Evolutionary conservation across 2,888 invertebrate genomes (phyloP).

Genomic region (Orchestes rusci): DNA sequence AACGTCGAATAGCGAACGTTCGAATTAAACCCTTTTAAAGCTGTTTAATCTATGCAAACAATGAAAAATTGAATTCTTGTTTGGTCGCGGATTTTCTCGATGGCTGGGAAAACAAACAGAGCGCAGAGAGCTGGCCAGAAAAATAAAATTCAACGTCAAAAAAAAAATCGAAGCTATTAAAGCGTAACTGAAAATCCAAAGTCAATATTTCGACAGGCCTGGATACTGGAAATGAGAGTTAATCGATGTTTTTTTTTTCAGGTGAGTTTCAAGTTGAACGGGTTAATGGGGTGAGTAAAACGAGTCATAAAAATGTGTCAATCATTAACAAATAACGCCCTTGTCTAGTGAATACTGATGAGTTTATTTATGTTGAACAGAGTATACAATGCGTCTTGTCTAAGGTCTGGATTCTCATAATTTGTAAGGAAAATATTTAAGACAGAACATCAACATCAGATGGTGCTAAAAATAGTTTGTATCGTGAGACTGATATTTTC

Average conservation of each 20-base stretch:
- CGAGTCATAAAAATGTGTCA: too few species aligned
- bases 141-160: background rate
- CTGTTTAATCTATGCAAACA: conserved; percentile 21
- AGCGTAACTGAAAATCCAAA: background rate
- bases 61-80: conserved; percentile 23
- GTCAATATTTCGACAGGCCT: too few species aligned
- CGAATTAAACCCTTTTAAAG: conserved; percentile 20
- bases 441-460: too few species aligned
- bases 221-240: too few species aligned
- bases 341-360: too few species aligned
- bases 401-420: conserved; percentile 16
- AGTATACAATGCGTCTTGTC: conserved; percentile 14
- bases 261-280: background rate
- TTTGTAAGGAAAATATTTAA: conserved; percentile 5
- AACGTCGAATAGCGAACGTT: too few species aligned
- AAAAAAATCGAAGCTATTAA: too few species aligned
- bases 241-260: conserved; percentile 1
- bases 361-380: conserved; percentile 3
- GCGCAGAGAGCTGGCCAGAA: background rate
- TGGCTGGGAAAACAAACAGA: conserved; percentile 20
- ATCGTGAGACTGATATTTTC: too few species aligned
- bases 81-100: conserved; percentile 21
- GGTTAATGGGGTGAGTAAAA: background rate
- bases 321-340: too few species aligned
- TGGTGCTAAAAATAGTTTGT: too few species aligned